These are phyloP conservation scores for Limosa lapponica DNA, from an alignment of 2,797 vertebrate genomes.

Conservation along the genomic window DNA sequence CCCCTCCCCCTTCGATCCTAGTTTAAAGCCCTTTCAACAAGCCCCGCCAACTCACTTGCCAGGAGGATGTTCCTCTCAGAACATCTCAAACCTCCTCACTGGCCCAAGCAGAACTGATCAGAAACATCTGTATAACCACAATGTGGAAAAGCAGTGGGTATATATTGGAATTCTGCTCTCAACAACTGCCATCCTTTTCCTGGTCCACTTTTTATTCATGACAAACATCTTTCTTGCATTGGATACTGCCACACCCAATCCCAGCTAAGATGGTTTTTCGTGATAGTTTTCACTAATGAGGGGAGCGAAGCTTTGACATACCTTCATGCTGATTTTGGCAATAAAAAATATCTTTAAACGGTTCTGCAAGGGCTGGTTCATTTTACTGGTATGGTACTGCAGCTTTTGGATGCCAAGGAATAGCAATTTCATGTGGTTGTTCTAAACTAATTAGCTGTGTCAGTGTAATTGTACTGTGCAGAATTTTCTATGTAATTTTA, in stretches of 20 bases:
- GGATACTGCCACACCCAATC: not conserved
- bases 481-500: not conserved
- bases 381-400: not conserved
- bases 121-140: constrained; percentile 2
- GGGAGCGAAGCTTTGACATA: not conserved
- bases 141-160: not conserved
- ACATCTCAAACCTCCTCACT: not conserved
- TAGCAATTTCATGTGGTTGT: not conserved
- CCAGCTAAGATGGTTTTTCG: not conserved
- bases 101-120: not conserved
- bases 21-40: too few relatives aligned
- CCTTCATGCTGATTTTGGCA: not conserved
- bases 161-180: not conserved
- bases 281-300: not conserved
- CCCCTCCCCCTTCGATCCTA: too few relatives aligned
- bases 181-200: not conserved
- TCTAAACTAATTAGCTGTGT: not conserved
- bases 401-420: not conserved
- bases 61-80: too few relatives aligned
- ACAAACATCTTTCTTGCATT: not conserved
- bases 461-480: not conserved
- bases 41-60: too few relatives aligned
- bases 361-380: not conserved
- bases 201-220: not conserved
- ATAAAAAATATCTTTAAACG: not conserved